Conservation (phyloP, 2,113 vertebrate species). For the Pterocles burchelli region DNA sequence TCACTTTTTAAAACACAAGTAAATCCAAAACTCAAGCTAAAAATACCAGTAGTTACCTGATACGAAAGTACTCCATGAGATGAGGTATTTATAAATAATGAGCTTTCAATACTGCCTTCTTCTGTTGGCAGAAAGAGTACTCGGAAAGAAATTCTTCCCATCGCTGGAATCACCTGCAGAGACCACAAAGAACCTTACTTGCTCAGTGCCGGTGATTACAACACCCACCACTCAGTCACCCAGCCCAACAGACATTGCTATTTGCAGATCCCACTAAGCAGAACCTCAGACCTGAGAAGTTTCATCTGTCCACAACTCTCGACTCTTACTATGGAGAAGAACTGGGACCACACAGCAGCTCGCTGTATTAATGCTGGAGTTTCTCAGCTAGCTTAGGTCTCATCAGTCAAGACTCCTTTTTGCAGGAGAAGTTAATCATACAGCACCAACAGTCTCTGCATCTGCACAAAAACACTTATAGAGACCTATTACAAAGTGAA, state of each 20-base stretch:
- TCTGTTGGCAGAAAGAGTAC: slow-evolving; percentile 93
- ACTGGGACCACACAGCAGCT: background rate
- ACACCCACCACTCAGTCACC: background rate
- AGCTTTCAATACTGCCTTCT: slow-evolving; percentile 93
- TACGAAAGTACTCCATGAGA: slow-evolving; percentile 91
- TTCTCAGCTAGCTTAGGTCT: background rate
- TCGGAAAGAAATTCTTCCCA: slow-evolving; percentile 93
- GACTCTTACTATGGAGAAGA: background rate
- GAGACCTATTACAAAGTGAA: background rate
- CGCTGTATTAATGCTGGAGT: background rate
- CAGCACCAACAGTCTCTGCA: fast-evolving
- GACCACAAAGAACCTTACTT: slow-evolving; percentile 25
- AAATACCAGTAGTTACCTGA: slow-evolving; percentile 76
- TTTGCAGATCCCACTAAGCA: background rate
- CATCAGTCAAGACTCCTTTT: background rate
- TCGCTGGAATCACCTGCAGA: slow-evolving; percentile 89
- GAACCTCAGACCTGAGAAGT: background rate
- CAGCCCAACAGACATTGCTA: fast-evolving
- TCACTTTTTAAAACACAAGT: background rate
- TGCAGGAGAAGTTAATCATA: background rate
- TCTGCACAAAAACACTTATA: background rate
- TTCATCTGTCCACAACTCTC: background rate
- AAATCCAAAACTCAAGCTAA: background rate
- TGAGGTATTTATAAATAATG: slow-evolving; percentile 99
- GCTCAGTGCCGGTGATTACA: background rate